phyloP scores from a whole-genome alignment of 2,113 vertebrate species.

The Pseudopodoces humilis region DNA sequence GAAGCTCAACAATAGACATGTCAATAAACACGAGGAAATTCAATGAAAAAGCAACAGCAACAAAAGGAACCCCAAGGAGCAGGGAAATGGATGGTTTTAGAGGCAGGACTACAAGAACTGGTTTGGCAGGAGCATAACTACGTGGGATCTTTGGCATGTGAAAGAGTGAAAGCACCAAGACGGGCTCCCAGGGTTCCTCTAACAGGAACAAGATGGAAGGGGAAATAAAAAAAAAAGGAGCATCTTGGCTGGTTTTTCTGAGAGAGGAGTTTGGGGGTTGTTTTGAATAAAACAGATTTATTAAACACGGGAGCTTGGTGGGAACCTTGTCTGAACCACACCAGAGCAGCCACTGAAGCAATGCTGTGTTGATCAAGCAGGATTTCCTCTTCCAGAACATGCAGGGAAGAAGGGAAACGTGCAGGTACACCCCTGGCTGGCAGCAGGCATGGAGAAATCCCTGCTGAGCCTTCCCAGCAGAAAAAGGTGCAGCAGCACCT shows the following conservation, averaged over 20 bases:
- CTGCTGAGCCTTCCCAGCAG: not conserved
- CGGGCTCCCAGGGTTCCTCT: constrained; percentile 21
- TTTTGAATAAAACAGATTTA: constrained; percentile 28
- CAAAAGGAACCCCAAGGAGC: constrained; percentile 64
- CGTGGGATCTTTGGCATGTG: constrained; percentile 57
- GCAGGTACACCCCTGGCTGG: not conserved
- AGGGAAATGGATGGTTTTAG: constrained; percentile 61
- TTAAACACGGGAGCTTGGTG: constrained; percentile 28
- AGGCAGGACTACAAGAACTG: constrained; percentile 43
- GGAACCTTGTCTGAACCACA: constrained; percentile 31
- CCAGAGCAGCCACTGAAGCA: constrained; percentile 14
- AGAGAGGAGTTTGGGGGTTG: constrained; percentile 14
- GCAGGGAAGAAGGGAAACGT: not conserved
- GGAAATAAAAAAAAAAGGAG: not conserved
- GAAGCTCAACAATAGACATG: constrained; percentile 60
- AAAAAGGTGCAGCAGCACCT: not conserved
- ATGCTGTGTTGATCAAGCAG: not conserved
- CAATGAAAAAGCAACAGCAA: constrained; percentile 55
- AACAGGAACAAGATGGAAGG: constrained; percentile 54
- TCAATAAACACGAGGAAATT: constrained; percentile 63
- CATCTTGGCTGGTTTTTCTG: constrained; percentile 38
- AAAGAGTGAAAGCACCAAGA: constrained; percentile 57
- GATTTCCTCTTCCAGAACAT: not conserved
- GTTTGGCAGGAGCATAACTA: constrained; percentile 25
- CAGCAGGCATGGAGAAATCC: not conserved